Conservation (phyloP, 2,113 vertebrate genomes). For the Pomatostomus ruficeps region DNA sequence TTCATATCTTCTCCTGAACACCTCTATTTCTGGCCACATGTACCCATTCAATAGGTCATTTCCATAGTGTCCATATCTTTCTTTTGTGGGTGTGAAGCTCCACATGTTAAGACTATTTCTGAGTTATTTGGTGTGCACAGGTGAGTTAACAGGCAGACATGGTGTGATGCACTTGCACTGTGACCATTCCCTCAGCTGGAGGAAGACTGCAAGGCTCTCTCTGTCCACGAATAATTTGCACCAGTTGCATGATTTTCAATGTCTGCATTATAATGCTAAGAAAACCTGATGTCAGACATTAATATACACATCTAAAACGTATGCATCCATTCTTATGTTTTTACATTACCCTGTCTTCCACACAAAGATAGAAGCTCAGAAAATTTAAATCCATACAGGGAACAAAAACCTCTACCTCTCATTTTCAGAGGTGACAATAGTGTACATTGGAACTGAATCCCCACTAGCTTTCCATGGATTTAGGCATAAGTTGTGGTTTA, state of each 20-base stretch:
- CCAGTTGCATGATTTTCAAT: background rate
- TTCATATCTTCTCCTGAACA: background rate
- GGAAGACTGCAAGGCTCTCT: background rate
- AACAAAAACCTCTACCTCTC: background rate
- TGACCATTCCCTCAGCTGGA: rapidly evolving
- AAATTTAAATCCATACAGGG: background rate
- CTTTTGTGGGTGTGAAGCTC: background rate
- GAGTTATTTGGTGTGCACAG: background rate
- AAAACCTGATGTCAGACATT: background rate
- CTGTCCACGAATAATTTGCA: background rate
- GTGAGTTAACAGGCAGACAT: background rate
- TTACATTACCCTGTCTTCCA: background rate
- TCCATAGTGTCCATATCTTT: background rate
- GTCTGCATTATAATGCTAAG: background rate
- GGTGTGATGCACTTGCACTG: background rate
- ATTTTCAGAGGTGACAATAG: background rate
- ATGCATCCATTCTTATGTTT: background rate
- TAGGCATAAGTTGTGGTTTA: background rate
- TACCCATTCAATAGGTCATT: background rate
- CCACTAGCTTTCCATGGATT: background rate
- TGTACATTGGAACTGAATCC: background rate
- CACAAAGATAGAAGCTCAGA: background rate
- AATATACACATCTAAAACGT: background rate
- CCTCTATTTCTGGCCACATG: rapidly evolving
- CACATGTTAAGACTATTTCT: background rate